A percentile compares a stretch with the other conserved stretches of the same genome.
phyloP scores from a whole-genome alignment of 1,140 invertebrate species.

The Frieseomelitta varia region DNA sequence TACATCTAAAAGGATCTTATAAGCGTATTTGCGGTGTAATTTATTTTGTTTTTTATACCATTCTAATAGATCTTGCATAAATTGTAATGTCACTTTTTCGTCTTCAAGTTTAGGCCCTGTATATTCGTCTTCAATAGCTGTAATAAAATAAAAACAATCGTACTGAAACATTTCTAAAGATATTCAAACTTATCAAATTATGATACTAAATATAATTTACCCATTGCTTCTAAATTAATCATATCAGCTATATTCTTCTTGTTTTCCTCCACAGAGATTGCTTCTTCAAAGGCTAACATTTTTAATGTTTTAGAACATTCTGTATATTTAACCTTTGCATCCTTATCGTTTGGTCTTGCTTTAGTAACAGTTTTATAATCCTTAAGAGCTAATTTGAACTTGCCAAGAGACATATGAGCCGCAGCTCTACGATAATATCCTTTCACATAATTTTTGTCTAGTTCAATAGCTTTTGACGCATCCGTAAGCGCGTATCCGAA shows the following conservation, averaged over 20 bases:
- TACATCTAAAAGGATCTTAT: constrained; percentile 97
- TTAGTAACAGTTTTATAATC: constrained; percentile 98
- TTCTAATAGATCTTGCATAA: constrained; percentile 93
- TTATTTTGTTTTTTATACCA: constrained; percentile 96
- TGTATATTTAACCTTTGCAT: constrained; percentile 95
- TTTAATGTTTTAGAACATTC: constrained; percentile 99
- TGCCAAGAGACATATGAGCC: constrained; percentile 98
- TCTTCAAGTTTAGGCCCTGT: constrained; percentile 94
- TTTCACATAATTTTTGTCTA: constrained; percentile 96
- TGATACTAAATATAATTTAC: constrained; percentile 83
- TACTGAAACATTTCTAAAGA: not conserved
- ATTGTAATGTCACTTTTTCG: constrained; percentile 92
- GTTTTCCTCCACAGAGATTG: constrained; percentile 96
- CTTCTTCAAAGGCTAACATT: constrained; percentile 97
- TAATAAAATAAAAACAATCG: constrained; percentile 57
- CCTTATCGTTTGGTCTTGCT: constrained; percentile 95
- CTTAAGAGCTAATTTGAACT: constrained; percentile 97
- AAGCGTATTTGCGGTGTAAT: constrained; percentile 98
- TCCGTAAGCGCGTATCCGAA: constrained; percentile 97
- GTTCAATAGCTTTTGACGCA: constrained; percentile 94
- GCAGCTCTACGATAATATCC: constrained; percentile 97
- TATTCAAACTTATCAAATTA: not conserved
- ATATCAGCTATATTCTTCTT: constrained; percentile 93
- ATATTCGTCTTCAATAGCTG: constrained; percentile 97
- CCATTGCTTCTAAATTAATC: constrained; percentile 95